Percentiles rank a stretch among this genome's conserved stretches.
Evolutionary conservation across 2,797 vertebrate species (phyloP).

Genomic region (Scleropages formosus): DNA sequence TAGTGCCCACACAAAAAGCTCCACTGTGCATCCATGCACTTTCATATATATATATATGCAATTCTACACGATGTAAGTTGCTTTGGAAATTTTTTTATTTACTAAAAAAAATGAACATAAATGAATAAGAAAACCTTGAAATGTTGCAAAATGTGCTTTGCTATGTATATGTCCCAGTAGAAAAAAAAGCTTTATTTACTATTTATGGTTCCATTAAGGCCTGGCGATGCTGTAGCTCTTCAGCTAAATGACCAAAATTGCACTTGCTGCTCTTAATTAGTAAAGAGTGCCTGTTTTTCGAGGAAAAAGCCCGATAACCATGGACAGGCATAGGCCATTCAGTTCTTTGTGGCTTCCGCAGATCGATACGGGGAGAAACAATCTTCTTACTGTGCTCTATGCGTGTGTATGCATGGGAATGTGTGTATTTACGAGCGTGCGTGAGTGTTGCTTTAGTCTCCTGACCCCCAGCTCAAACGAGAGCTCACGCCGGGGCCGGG

Average conservation of each 20-base stretch:
- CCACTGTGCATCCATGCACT: no score
- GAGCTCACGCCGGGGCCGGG: neutral
- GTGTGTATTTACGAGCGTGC: no score
- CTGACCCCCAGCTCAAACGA: constrained; percentile 28
- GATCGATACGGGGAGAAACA: constrained; percentile 56
- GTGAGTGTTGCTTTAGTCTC: constrained; percentile 59
- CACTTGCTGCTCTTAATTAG: neutral
- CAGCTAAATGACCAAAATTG: neutral
- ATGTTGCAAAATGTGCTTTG: no score
- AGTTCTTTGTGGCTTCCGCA: constrained; percentile 44
- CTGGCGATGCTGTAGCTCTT: neutral
- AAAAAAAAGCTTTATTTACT: neutral
- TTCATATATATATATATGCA: no score
- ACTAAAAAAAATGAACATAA: no score
- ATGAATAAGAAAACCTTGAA: no score
- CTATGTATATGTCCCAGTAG: neutral
- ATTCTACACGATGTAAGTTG: no score
- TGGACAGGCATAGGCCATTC: neutral
- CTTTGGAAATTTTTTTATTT: no score
- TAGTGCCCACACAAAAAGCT: no score
- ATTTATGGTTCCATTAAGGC: neutral
- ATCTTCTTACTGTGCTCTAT: constrained; percentile 54
- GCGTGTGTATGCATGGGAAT: no score
- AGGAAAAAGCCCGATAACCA: constrained; percentile 5
- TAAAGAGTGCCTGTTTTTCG: neutral